Conservation (phyloP, 2,888 invertebrate species). For the Hypercompe scribonia region DNA sequence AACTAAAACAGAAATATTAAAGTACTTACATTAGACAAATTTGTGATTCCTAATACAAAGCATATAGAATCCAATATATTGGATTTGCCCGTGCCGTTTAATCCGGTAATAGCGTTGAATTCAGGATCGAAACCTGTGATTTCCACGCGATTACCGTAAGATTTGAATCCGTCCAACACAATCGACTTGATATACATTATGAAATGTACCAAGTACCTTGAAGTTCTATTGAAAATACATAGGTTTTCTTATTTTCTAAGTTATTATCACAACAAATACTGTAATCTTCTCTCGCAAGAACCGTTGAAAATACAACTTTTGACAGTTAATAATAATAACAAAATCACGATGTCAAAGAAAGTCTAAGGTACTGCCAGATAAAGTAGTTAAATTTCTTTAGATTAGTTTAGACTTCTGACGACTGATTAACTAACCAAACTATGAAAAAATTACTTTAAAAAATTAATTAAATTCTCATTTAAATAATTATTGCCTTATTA, state of each 20-base stretch:
- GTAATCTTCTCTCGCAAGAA: slow-evolving; percentile 39
- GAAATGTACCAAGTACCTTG: neutral
- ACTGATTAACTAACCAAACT: no score
- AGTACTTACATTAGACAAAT: slow-evolving; percentile 93
- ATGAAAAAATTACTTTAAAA: no score
- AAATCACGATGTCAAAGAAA: neutral
- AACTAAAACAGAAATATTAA: slow-evolving; percentile 5
- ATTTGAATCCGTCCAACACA: slow-evolving; percentile 98
- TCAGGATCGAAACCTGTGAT: slow-evolving; percentile 96
- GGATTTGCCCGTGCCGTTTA: slow-evolving; percentile 99
- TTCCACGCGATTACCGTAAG: slow-evolving; percentile 97
- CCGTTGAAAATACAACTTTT: slow-evolving; percentile 53
- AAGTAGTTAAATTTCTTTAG: neutral
- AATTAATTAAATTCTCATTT: no score
- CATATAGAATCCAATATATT: slow-evolving; percentile 99
- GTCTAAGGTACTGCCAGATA: neutral
- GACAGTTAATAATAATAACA: slow-evolving; percentile 1
- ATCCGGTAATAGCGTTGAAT: slow-evolving; percentile 99
- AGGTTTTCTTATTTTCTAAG: neutral
- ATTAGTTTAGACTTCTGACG: no score
- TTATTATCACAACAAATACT: neutral
- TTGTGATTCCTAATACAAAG: slow-evolving; percentile 98
- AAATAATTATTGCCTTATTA: no score
- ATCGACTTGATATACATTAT: slow-evolving; percentile 97
- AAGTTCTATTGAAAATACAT: slow-evolving; percentile 11